Percentiles rank a stretch among this genome's conserved stretches.
These are phyloP conservation scores for Sphaerophoria taeniata DNA, from an alignment of 2,888 invertebrate genomes.

Conservation along the genomic window DNA sequence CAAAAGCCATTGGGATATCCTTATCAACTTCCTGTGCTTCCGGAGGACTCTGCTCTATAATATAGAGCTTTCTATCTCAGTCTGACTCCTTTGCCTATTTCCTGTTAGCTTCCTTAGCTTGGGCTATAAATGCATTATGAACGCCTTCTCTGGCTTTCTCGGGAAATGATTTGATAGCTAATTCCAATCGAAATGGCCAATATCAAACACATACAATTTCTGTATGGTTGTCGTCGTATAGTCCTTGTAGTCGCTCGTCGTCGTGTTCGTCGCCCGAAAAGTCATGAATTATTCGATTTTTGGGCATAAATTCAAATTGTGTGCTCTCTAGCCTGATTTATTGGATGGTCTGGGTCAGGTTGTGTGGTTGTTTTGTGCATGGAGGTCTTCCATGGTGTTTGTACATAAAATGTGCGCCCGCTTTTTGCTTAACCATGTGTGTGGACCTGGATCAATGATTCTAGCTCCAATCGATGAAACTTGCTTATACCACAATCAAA, in stretches of 20 bases:
- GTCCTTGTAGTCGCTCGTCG: not conserved
- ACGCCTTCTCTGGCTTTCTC: slow-evolving; percentile 50
- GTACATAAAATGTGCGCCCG: slow-evolving; percentile 9
- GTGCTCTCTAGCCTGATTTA: slow-evolving; percentile 64
- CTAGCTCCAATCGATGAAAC: slow-evolving; percentile 5
- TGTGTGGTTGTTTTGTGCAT: slow-evolving; percentile 3
- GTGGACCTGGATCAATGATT: slow-evolving; percentile 21
- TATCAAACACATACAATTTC: slow-evolving; percentile 8
- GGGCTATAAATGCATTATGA: slow-evolving; percentile 54
- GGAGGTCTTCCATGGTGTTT: not conserved
- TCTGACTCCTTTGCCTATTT: not conserved
- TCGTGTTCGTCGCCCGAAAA: slow-evolving; percentile 43
- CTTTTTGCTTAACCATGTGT: slow-evolving; percentile 20
- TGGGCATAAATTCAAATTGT: slow-evolving; percentile 71
- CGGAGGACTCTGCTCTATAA: not conserved
- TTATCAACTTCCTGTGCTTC: slow-evolving; percentile 31
- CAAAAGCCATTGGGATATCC: slow-evolving; percentile 46
- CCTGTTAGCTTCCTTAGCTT: not conserved
- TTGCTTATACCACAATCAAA: slow-evolving; percentile 1
- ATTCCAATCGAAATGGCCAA: slow-evolving; percentile 49
- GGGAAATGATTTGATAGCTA: slow-evolving; percentile 70
- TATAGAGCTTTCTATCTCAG: not conserved
- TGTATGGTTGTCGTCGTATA: not conserved
- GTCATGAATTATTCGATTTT: slow-evolving; percentile 73
- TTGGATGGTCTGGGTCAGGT: slow-evolving; percentile 39